phyloP scores from a whole-genome alignment of 2,888 invertebrate species.

The Drosophila flavopinicola region DNA sequence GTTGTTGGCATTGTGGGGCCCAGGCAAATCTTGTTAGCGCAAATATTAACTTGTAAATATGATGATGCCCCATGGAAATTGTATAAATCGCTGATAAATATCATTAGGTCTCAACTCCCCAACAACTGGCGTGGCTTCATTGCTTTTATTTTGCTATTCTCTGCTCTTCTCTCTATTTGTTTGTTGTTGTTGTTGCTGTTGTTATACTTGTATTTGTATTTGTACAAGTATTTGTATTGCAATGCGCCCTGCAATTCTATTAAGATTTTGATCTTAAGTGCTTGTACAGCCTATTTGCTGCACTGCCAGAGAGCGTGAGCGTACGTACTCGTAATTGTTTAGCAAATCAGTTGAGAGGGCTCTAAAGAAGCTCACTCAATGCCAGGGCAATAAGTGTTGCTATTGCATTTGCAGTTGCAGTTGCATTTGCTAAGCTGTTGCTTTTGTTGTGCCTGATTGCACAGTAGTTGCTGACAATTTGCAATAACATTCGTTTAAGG shows the following conservation, averaged over 20 bases:
- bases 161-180: conserved; percentile 7
- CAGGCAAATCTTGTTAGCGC: conserved; percentile 81
- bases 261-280: conserved; percentile 81
- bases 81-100: conserved; percentile 80
- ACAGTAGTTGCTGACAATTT: conserved; percentile 79
- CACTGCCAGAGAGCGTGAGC: conserved; percentile 44
- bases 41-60: conserved; percentile 84
- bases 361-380: conserved; percentile 24
- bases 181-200: conserved; percentile 19
- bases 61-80: conserved; percentile 82
- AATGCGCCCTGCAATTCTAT: conserved; percentile 80
- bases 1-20: conserved; percentile 41
- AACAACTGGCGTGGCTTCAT: conserved; percentile 17
- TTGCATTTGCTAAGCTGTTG: too few relatives aligned
- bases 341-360: conserved; percentile 73
- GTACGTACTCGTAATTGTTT: conserved; percentile 72
- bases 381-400: conserved; percentile 45
- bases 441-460: conserved; percentile 62
- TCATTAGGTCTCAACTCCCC: conserved; percentile 67
- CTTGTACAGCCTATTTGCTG: conserved; percentile 76
- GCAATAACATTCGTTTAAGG: conserved; percentile 45
- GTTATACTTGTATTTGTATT: conserved; percentile 29
- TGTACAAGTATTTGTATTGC: conserved; percentile 58
- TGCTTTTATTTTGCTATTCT: conserved; percentile 33
- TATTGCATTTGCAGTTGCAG: conserved; percentile 2